Evolutionary conservation across 2,888 invertebrate species (phyloP).

Genomic region (Embidobia sp.): DNA sequence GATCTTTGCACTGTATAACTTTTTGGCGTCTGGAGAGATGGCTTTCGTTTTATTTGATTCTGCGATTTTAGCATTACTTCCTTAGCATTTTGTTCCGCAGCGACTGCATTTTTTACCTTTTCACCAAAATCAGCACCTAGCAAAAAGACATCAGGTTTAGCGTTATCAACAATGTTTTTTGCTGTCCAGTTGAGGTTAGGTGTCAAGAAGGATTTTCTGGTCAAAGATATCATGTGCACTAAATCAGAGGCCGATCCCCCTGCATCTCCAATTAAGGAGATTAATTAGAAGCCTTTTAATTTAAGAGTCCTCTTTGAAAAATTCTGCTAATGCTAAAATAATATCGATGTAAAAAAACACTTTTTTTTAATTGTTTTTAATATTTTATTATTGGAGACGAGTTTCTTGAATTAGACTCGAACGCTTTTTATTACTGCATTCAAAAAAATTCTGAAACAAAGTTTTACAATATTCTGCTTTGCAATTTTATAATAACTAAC

Average conservation of each 20-base stretch:
- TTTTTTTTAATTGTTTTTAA: no score
- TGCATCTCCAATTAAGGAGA: background rate
- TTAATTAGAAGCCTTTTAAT: background rate
- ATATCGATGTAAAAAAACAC: background rate
- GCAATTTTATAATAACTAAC: no score
- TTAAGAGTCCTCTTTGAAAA: background rate
- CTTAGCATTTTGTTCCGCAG: slow-evolving; percentile 12
- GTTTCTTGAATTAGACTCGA: no score
- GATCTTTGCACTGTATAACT: background rate
- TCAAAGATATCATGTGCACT: background rate
- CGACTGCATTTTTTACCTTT: slow-evolving; percentile 3
- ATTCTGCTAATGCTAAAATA: background rate
- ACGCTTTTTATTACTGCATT: background rate
- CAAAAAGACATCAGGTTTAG: background rate
- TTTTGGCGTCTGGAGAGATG: background rate
- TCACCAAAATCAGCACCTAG: background rate
- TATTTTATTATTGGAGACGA: no score
- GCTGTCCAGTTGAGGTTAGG: background rate
- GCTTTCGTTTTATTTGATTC: background rate
- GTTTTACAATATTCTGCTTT: no score
- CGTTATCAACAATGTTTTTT: background rate
- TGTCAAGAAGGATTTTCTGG: background rate
- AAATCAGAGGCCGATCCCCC: background rate
- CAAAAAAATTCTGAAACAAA: no score
- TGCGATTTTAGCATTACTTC: background rate